Evolutionary conservation across 2,888 invertebrate genomes (phyloP).

Genomic region (Cephus sareptanus): DNA sequence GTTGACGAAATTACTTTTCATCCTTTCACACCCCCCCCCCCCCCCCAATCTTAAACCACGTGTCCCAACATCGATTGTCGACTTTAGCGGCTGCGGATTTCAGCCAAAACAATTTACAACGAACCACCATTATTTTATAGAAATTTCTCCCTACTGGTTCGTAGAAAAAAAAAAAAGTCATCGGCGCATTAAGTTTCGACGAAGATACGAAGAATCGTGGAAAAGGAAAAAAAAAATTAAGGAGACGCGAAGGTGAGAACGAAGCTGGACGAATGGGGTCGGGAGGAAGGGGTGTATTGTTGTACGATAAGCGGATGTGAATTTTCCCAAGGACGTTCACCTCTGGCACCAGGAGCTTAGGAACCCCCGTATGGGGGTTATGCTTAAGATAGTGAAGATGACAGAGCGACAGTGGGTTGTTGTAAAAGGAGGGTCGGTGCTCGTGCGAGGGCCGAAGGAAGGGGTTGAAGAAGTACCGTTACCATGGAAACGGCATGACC

Average conservation of each 20-base stretch:
- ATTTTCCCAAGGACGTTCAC: background rate
- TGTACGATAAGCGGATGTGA: background rate
- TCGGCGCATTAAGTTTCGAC: background rate
- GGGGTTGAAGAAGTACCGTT: background rate
- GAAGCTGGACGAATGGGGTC: too few species aligned
- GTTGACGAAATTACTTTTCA: background rate
- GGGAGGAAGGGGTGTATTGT: too few species aligned
- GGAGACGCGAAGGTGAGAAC: too few species aligned
- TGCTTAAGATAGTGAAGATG: background rate
- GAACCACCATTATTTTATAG: background rate
- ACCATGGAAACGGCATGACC: constrained; percentile 9
- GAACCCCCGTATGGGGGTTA: background rate
- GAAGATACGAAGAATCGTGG: background rate
- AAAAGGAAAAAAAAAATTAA: background rate
- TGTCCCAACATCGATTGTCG: background rate
- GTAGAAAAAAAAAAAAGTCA: background rate
- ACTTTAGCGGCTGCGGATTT: background rate
- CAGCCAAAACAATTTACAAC: background rate
- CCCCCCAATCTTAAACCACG: background rate
- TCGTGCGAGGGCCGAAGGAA: background rate
- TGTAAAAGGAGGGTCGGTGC: background rate
- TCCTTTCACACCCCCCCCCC: too few species aligned
- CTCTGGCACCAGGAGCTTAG: background rate
- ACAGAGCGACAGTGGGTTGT: background rate
- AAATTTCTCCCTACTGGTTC: background rate